Conservation (phyloP, 1,140 invertebrate species). For the Macrotrachela quadricornifera region DNA sequence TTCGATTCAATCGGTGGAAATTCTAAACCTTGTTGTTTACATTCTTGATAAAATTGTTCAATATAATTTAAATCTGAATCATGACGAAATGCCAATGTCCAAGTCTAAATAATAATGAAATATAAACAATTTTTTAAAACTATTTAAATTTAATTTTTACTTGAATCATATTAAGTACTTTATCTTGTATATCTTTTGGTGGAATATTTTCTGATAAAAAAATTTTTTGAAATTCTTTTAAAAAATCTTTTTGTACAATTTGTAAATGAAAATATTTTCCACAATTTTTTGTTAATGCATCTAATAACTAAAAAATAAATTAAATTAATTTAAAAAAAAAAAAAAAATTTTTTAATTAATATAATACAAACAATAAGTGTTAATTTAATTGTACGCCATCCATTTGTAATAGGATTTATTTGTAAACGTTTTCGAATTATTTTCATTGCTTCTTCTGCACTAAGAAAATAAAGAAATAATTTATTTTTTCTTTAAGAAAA, state of each 20-base stretch:
- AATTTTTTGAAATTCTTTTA: slow-evolving; percentile 52
- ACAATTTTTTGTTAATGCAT: slow-evolving; percentile 97
- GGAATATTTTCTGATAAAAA: slow-evolving; percentile 91
- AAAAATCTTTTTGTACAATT: slow-evolving; percentile 79
- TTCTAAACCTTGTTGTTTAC: slow-evolving; percentile 82
- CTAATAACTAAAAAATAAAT: slow-evolving; percentile 58
- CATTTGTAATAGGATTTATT: slow-evolving; percentile 33
- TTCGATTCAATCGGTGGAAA: slow-evolving; percentile 88
- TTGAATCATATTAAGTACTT: slow-evolving; percentile 5
- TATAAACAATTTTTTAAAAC: background rate
- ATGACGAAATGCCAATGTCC: slow-evolving; percentile 83
- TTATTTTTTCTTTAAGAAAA: background rate
- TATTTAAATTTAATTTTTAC: background rate
- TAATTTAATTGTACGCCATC: too few relatives aligned
- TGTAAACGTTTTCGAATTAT: slow-evolving; percentile 79
- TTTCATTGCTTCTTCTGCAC: slow-evolving; percentile 80
- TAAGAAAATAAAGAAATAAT: slow-evolving; percentile 17
- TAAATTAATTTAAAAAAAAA: background rate
- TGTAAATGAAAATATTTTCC: slow-evolving; percentile 70
- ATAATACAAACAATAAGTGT: too few relatives aligned
- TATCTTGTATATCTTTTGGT: slow-evolving; percentile 37
- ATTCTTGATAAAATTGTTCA: slow-evolving; percentile 71
- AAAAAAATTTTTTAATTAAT: background rate
- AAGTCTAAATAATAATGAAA: slow-evolving; percentile 38
- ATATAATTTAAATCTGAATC: slow-evolving; percentile 73